Percentiles rank a stretch among this genome's conserved stretches.
Evolutionary conservation across 2,888 invertebrate species (phyloP).

Genomic region (Napeogenes sylphis): DNA sequence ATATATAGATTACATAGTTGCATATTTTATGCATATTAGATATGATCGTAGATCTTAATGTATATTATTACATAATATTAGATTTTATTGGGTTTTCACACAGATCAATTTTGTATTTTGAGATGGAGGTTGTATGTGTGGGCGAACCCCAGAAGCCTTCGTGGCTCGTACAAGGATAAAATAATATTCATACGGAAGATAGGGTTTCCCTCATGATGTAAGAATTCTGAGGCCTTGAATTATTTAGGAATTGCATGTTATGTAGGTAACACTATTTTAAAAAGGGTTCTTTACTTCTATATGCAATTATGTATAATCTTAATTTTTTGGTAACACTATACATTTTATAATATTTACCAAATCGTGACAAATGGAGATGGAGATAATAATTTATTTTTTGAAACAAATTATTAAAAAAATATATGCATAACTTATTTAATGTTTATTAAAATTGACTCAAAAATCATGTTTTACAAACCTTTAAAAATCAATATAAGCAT

Average conservation of each 20-base stretch:
- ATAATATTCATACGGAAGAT: not conserved
- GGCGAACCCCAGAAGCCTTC: constrained; percentile 6
- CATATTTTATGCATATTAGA: constrained; percentile 1
- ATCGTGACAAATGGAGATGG: too few relatives aligned
- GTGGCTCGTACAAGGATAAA: constrained; percentile 1
- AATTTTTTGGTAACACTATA: too few relatives aligned
- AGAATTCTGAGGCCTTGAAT: not conserved
- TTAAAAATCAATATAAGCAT: too few relatives aligned
- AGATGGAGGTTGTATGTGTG: not conserved
- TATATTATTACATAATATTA: not conserved
- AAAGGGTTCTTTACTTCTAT: too few relatives aligned
- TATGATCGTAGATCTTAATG: not conserved
- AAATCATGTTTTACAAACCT: too few relatives aligned
- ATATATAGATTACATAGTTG: not conserved
- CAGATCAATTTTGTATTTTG: not conserved
- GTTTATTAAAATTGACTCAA: too few relatives aligned
- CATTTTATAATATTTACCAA: too few relatives aligned
- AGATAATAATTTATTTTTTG: too few relatives aligned
- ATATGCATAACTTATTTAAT: too few relatives aligned
- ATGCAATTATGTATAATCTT: too few relatives aligned
- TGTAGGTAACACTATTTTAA: too few relatives aligned
- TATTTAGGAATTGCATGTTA: not conserved
- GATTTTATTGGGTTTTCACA: constrained; percentile 6
- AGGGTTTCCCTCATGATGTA: constrained; percentile 1
- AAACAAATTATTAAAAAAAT: too few relatives aligned